Conservation (phyloP, 2,888 invertebrate species). For the Folsomia candida region DNA sequence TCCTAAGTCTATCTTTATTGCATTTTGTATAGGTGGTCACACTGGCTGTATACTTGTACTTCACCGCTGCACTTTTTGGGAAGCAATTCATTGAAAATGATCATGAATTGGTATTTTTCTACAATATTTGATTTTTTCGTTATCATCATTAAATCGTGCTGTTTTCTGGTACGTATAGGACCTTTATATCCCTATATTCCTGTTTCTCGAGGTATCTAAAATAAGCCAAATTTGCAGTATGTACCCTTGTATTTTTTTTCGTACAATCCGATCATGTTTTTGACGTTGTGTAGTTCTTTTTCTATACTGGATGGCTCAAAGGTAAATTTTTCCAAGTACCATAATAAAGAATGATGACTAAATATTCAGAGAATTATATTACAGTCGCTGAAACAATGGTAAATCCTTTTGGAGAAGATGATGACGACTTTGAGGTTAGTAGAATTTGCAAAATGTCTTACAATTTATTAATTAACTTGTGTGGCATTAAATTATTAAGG, state of each 20-base stretch:
- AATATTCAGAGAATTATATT: no score
- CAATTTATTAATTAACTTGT: background rate
- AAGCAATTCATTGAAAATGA: constrained; percentile 53
- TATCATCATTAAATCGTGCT: background rate
- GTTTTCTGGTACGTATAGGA: no score
- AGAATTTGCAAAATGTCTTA: no score
- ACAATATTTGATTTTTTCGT: background rate
- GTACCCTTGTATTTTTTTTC: no score
- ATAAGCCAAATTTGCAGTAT: no score
- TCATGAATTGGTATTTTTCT: constrained; percentile 18
- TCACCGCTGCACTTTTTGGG: constrained; percentile 56
- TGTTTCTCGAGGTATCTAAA: constrained; percentile 43
- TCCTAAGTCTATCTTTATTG: no score
- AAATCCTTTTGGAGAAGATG: constrained; percentile 80
- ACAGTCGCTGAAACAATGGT: constrained; percentile 54
- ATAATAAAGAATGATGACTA: background rate
- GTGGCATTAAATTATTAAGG: no score
- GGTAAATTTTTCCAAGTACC: background rate
- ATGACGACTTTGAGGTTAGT: constrained; percentile 81
- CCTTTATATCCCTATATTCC: constrained; percentile 41
- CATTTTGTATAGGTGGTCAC: no score
- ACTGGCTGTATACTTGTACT: constrained; percentile 58
- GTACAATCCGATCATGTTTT: no score
- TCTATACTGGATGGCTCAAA: constrained; percentile 56
- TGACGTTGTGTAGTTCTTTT: constrained; percentile 52